These are phyloP conservation scores for Oryctes rhinoceros DNA, from an alignment of 1,140 invertebrate species.

Conservation along the genomic window DNA sequence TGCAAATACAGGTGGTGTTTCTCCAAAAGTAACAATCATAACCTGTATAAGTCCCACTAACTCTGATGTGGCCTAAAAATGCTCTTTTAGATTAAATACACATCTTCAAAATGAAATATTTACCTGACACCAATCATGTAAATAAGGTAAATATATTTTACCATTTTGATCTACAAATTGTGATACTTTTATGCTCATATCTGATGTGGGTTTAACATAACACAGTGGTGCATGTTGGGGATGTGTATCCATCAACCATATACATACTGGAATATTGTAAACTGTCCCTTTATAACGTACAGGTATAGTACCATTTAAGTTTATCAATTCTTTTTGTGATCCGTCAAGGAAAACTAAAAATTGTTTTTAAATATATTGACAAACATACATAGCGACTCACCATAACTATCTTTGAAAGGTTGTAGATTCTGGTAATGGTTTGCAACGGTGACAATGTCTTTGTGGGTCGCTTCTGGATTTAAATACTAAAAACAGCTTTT, in stretches of 20 bases:
- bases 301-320: constrained; percentile 91
- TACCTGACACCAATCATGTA: constrained; percentile 93
- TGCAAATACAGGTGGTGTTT: constrained; percentile 92
- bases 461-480: constrained; percentile 77
- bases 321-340: constrained; percentile 79
- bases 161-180: constrained; percentile 95
- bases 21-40: constrained; percentile 93
- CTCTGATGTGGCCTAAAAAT: constrained; percentile 78
- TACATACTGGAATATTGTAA: constrained; percentile 97
- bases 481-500: constrained; percentile 68
- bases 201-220: constrained; percentile 93
- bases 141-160: constrained; percentile 95
- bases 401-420: constrained; percentile 71
- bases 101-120: constrained; percentile 56
- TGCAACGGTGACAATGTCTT: constrained; percentile 77
- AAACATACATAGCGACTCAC: constrained; percentile 62
- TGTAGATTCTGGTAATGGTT: constrained; percentile 77
- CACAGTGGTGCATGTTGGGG: constrained; percentile 97
- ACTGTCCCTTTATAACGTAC: constrained; percentile 87
- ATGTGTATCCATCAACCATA: constrained; percentile 97
- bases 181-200: constrained; percentile 96
- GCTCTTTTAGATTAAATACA: not conserved
- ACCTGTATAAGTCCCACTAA: constrained; percentile 87
- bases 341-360: constrained; percentile 91
- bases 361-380: constrained; percentile 58